Base-by-base conservation (phyloP, 2,888 invertebrate genomes). In the Azorinus chamasolen region DNA sequence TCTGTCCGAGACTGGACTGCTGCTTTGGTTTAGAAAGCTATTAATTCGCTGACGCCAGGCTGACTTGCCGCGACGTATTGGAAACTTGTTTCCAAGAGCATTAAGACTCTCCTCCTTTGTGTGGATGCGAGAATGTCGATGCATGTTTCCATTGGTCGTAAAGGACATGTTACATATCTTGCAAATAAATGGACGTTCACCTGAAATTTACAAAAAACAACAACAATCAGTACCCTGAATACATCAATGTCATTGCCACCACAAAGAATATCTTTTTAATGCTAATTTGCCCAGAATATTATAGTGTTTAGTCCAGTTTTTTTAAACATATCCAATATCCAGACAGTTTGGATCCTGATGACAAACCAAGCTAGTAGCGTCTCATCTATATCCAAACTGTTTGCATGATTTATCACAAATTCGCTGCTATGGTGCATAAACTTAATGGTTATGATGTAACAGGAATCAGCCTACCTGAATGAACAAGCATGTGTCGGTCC, bases 81-180 rank as follows among this genome's bases (percentile, higher is more conserved):
- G 79, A 41, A 63, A 62, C 37, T 65, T 59, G 22, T 51, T 53
- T 50, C 81, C 80, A 10, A 74, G 45, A 16, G 82, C 77, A 39
- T 72, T 75, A 48, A 84, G 58, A 48, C 79, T 84, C 55, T 81
- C 85, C 55, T 88, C 86, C 64, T 92, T 92, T 43, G 94, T 95
- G 91, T 96, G 96, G 1, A 96, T 96, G 73, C 96, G 94, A 94
- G 96, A 95, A 92, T 97, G 97, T 45, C 96, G 94, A 90, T 96
- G 96, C 96, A 97, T 96, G 93, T 96, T 97, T 27, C 96, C 96
- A 92, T 96, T 97, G 16, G 96, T 96, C 41, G 96, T 96, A 93
- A 97, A 97, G 46, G 96, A 95, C 93, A 96, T 95, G 66, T 95
- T 95, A 93, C 97, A 97, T 86, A 95, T 94, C 88, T 95, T 95